Percentiles rank a stretch among this genome's conserved stretches.
Conservation (phyloP, 1,140 invertebrate species). For the Rhyacophila brunnea region DNA sequence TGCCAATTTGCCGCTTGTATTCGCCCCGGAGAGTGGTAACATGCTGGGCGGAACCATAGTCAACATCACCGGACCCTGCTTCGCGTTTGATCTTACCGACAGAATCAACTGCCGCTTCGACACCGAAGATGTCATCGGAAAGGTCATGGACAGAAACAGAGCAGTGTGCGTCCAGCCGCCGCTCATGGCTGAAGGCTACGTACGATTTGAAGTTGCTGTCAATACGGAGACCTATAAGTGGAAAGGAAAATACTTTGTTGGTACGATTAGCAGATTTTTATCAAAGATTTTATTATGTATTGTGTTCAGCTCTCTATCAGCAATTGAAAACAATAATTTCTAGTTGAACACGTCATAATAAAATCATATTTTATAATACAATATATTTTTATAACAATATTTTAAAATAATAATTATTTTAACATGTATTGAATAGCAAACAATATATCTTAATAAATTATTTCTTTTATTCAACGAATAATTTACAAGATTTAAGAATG, state of each 20-base stretch:
- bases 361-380: too few species aligned
- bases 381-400: too few species aligned
- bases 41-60: conserved; percentile 94
- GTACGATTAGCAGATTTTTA: conserved; percentile 65
- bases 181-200: conserved; percentile 87
- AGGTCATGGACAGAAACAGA: conserved; percentile 73
- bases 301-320: too few species aligned
- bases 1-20: conserved; percentile 76
- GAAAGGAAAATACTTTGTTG: conserved; percentile 90
- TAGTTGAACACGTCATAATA: too few species aligned
- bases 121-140: conserved; percentile 70
- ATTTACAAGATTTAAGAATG: too few species aligned
- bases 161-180: conserved; percentile 87
- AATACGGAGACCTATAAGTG: conserved; percentile 83
- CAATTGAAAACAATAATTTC: too few species aligned
- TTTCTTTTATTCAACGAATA: too few species aligned
- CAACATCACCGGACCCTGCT: conserved; percentile 93
- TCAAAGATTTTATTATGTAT: too few species aligned
- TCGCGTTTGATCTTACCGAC: conserved; percentile 61
- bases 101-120: conserved; percentile 82
- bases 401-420: too few species aligned
- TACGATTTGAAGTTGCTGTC: conserved; percentile 83
- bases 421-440: too few species aligned
- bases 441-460: too few species aligned
- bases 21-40: conserved; percentile 90